Conservation (phyloP, 2,113 vertebrate species). For the Promerops cafer region DNA sequence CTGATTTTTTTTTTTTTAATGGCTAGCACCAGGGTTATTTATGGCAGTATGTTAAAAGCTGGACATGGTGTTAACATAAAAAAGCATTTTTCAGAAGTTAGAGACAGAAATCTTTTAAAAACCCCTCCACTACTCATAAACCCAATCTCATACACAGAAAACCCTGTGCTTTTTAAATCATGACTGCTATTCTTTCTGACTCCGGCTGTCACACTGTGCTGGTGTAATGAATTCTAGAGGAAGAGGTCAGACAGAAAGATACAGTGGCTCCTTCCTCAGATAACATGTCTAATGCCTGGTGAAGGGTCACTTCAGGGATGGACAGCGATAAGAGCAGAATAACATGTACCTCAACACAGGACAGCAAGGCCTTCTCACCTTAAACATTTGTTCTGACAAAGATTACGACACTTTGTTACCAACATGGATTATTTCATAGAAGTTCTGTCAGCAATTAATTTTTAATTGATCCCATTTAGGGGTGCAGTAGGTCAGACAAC, state of each 20-base stretch:
- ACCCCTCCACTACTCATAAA: background rate
- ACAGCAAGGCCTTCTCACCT: background rate
- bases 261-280: background rate
- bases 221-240: background rate
- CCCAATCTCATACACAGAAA: background rate
- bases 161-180: background rate
- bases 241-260: background rate
- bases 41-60: slow-evolving; percentile 44
- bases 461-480: background rate
- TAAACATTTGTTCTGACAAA: background rate
- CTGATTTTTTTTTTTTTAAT: background rate
- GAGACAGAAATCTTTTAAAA: background rate
- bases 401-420: background rate
- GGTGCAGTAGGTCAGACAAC: background rate
- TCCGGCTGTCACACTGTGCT: background rate
- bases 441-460: background rate
- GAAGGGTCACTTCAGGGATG: background rate
- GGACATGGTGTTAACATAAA: background rate
- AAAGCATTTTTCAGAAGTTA: slow-evolving; percentile 27
- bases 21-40: slow-evolving; percentile 64
- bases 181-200: background rate
- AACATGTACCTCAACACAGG: background rate
- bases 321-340: background rate
- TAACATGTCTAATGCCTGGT: background rate
- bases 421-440: background rate